Evolutionary conservation across 2,888 invertebrate genomes (phyloP).

Genomic region (Plutella xylostella): DNA sequence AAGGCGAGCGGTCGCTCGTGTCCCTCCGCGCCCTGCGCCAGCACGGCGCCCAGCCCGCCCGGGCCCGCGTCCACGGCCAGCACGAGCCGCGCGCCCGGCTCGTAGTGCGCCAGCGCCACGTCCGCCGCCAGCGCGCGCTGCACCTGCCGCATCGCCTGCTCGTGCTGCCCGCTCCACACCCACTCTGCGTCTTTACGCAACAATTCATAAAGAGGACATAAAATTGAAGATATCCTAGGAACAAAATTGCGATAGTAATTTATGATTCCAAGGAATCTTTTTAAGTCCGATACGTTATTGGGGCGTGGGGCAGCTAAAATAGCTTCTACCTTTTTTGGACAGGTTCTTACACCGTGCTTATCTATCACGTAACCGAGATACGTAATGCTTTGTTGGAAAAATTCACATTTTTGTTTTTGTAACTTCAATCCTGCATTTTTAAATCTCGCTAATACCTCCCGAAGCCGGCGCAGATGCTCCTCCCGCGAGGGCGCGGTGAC

Average conservation of each 20-base stretch:
- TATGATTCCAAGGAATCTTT: slow-evolving; percentile 14
- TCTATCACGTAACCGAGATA: slow-evolving; percentile 14
- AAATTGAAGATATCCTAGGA: slow-evolving; percentile 11
- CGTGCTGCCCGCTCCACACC: slow-evolving; percentile 10
- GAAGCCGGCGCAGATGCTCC: slow-evolving; percentile 11
- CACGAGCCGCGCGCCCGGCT: background rate
- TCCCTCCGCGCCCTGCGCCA: background rate
- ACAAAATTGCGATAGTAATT: slow-evolving; percentile 16
- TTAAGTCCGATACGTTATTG: slow-evolving; percentile 9
- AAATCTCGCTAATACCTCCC: slow-evolving; percentile 10
- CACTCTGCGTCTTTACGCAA: slow-evolving; percentile 8
- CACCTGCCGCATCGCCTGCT: background rate
- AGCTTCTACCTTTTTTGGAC: slow-evolving; percentile 11
- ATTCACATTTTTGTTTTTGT: slow-evolving; percentile 15
- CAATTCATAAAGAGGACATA: slow-evolving; percentile 13
- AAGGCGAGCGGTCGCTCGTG: slow-evolving; percentile 12
- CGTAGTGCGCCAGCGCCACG: background rate
- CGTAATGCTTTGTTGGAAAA: slow-evolving; percentile 12
- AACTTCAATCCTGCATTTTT: slow-evolving; percentile 13
- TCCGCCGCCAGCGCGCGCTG: slow-evolving; percentile 1
- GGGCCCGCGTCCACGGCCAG: slow-evolving; percentile 5
- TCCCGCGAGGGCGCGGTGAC: slow-evolving; percentile 13
- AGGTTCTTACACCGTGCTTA: slow-evolving; percentile 10
- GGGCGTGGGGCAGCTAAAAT: slow-evolving; percentile 10
- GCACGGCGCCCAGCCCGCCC: background rate